phyloP scores from a whole-genome alignment of 2,797 vertebrate genomes.

The Rhinatrema bivittatum region DNA sequence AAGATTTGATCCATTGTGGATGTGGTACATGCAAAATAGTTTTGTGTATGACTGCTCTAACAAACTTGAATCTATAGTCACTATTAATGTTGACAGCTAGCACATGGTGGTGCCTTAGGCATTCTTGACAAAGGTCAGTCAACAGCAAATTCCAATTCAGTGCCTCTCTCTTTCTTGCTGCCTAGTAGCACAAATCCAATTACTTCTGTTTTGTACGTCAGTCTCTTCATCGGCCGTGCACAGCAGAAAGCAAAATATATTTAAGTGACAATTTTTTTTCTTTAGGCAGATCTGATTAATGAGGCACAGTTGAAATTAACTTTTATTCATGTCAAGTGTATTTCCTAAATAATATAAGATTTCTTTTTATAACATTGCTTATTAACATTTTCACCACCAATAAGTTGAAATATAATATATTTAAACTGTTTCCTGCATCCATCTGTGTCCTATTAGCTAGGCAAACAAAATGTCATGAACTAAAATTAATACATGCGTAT shows the following conservation, averaged over 20 bases:
- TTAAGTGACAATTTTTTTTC: constrained; percentile 40
- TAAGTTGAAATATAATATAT: constrained; percentile 24
- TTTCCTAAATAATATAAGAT: constrained; percentile 27
- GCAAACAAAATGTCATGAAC: constrained; percentile 47
- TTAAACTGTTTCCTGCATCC: constrained; percentile 22
- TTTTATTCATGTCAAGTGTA: constrained; percentile 31
- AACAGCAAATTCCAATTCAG: constrained; percentile 18
- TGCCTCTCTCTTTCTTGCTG: constrained; percentile 9
- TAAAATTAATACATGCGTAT: constrained; percentile 36
- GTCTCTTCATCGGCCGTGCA: constrained; percentile 33
- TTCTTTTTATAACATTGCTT: constrained; percentile 19
- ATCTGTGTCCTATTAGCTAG: constrained; percentile 38
- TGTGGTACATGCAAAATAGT: constrained; percentile 1
- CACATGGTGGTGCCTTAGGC: constrained; percentile 23
- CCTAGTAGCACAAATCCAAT: constrained; percentile 32
- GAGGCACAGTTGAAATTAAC: constrained; percentile 51
- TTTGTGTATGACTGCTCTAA: constrained; percentile 7
- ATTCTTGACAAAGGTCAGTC: constrained; percentile 38
- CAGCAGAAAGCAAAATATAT: constrained; percentile 34
- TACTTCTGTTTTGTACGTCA: constrained; percentile 38
- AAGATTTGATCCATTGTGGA: background rate
- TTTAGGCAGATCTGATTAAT: constrained; percentile 51
- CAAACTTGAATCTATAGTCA: constrained; percentile 8
- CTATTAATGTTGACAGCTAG: constrained; percentile 27
- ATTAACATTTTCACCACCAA: constrained; percentile 40